Evolutionary conservation across 2,113 vertebrate species (phyloP), one percentile per base, ranked within the genome.

Genomic region (Heloderma charlesbogerti): DNA sequence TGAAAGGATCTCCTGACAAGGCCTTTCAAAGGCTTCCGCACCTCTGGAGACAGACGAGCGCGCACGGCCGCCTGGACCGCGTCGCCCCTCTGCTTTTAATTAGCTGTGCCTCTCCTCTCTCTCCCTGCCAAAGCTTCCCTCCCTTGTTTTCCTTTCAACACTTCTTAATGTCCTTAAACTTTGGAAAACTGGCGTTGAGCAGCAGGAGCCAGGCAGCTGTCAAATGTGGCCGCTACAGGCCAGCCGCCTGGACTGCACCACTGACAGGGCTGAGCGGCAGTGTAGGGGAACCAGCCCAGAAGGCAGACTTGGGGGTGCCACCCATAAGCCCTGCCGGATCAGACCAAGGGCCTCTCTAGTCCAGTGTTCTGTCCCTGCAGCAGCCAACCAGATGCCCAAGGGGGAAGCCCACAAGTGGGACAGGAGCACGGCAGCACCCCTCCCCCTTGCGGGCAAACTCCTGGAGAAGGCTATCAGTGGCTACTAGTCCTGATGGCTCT

Each of bases 11-110:
- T 81, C 87, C 86, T 93, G 94, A 94, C 89, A 78, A 93, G 84
- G 86, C 79, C 43, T 94, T 95, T 95, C 96, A 95, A 96, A 96
- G 94, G 77, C 92, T 88, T 82, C 63, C 15, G 63, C 93, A 77
- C 94, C 93, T 93, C 40, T 13, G 63, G 2, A 94, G 95, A 92
- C 81, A 93, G 95, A 91, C 84, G 67, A 82, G 93, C 6, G n/a
- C 0, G 4, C 86, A 81, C 87, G 92, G 91, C 94, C 93, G 89
- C 94, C 95, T 94, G 95, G 94, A 92, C 80, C 51, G 69, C 71
- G 40, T 92, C 86, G 51, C n/a, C 92, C 94, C 88, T 93, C 86
- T 13, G 69, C 93, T 95, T 25, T 93, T 95, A 95, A 94, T 93
- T 92, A 95, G 96, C 90, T 8, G 94, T 90, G 48, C 84, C 89